Conservation (phyloP, 2,797 vertebrate genomes). For the Urocyon cinereoargenteus region DNA sequence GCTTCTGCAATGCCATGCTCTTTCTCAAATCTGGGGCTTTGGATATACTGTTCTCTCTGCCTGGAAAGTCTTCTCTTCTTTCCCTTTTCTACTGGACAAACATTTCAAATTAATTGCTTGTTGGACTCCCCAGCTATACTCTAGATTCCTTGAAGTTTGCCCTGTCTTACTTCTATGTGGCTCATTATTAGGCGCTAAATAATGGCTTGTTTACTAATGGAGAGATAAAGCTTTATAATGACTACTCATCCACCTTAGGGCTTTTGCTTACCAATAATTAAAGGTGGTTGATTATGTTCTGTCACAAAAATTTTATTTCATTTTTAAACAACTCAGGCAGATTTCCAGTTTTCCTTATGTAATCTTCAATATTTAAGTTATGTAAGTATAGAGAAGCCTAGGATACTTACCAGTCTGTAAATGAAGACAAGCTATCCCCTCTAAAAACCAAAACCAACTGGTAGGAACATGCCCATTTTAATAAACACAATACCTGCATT, state of each 20-base stretch:
- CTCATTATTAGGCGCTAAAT: not conserved
- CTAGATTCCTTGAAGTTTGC: not conserved
- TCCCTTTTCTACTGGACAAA: not conserved
- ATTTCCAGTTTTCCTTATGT: constrained; percentile 28
- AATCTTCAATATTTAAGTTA: constrained; percentile 21
- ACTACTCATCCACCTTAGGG: not conserved
- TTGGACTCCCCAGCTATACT: not conserved
- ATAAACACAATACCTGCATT: constrained; percentile 13
- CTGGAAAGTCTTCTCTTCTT: not conserved
- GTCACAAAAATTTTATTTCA: not conserved
- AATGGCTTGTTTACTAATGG: not conserved
- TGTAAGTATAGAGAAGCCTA: not conserved
- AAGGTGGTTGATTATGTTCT: not conserved
- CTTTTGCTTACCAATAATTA: not conserved
- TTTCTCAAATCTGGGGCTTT: not conserved
- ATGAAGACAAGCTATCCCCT: not conserved
- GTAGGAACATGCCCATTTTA: not conserved
- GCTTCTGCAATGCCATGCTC: not conserved
- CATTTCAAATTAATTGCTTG: not conserved
- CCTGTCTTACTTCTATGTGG: not conserved
- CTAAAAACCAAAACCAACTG: not conserved
- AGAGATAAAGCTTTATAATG: not conserved
- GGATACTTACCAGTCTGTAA: not conserved
- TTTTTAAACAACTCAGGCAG: not conserved
- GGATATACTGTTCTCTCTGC: not conserved